Evolutionary conservation across 2,797 vertebrate genomes (phyloP).

Genomic region (Hephaestus fuliginosus): DNA sequence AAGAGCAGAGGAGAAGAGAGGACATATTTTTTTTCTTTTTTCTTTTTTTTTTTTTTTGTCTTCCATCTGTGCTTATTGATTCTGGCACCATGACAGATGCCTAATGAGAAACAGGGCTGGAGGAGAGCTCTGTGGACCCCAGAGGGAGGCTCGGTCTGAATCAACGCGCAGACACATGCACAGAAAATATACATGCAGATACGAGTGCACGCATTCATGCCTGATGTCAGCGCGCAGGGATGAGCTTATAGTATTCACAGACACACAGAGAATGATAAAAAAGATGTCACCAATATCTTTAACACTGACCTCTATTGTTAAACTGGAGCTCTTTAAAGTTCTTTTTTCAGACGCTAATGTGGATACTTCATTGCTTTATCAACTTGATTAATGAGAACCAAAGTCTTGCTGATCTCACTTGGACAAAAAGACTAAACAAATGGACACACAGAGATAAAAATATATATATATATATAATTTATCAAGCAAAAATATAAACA

Average conservation of each 20-base stretch:
- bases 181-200: conserved; percentile 51
- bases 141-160: conserved; percentile 66
- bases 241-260: conserved; percentile 22
- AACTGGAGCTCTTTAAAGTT: conserved; percentile 3
- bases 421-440: conserved; percentile 4
- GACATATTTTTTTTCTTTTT: conserved; percentile 34
- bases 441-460: not conserved
- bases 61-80: conserved; percentile 84
- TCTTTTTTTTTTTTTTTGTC: conserved; percentile 39
- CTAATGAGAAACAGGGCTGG: conserved; percentile 85
- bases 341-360: conserved; percentile 1
- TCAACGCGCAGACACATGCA: conserved; percentile 56
- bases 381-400: not conserved
- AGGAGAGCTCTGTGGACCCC: conserved; percentile 74
- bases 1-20: conserved; percentile 58
- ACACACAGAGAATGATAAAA: conserved; percentile 16
- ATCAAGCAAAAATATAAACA: no score
- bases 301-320: conserved; percentile 9
- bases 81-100: conserved; percentile 82
- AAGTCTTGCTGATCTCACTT: not conserved
- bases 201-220: conserved; percentile 18
- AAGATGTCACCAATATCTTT: conserved; percentile 13
- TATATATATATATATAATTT: no score
- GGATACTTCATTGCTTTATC: not conserved
- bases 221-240: conserved; percentile 13